Evolutionary conservation across 2,888 invertebrate genomes (phyloP).

Genomic region (Chesias legatella): DNA sequence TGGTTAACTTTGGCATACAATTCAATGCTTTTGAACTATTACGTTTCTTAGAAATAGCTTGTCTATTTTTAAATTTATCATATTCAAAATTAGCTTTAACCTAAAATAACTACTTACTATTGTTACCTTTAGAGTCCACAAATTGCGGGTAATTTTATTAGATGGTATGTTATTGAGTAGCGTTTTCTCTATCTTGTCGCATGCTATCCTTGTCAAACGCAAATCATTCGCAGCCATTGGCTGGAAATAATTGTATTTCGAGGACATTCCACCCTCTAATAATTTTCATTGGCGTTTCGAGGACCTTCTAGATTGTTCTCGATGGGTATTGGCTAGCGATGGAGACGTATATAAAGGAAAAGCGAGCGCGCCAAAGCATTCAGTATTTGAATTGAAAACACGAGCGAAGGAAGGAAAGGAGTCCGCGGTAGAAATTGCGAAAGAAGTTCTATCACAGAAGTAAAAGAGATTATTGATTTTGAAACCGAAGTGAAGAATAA

Average conservation of each 20-base stretch:
- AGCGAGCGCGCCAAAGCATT: conserved; percentile 54
- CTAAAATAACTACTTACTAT: background rate
- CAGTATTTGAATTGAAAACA: conserved; percentile 63
- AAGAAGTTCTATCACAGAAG: too few species aligned
- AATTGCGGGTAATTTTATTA: conserved; percentile 25
- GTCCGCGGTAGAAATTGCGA: conserved; percentile 32
- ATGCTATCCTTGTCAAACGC: conserved; percentile 29
- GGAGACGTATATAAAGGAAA: conserved; percentile 42
- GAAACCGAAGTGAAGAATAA: too few species aligned
- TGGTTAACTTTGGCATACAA: too few species aligned
- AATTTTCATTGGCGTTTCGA: conserved; percentile 43
- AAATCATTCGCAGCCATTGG: conserved; percentile 36
- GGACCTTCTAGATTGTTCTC: conserved; percentile 50
- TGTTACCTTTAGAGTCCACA: background rate
- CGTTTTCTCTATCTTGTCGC: conserved; percentile 26
- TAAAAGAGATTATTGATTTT: too few species aligned
- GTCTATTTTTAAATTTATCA: too few species aligned
- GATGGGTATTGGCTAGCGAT: conserved; percentile 40
- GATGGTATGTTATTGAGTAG: conserved; percentile 27
- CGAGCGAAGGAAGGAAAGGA: conserved; percentile 38
- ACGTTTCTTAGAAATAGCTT: too few species aligned
- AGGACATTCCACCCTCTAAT: conserved; percentile 40
- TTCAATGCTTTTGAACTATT: too few species aligned
- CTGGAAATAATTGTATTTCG: conserved; percentile 27
- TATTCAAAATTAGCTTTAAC: too few species aligned